Evolutionary conservation across 2,113 vertebrate species (phyloP), one percentile per base, ranked within the genome.

Genomic region (Porphyrio hochstetteri): DNA sequence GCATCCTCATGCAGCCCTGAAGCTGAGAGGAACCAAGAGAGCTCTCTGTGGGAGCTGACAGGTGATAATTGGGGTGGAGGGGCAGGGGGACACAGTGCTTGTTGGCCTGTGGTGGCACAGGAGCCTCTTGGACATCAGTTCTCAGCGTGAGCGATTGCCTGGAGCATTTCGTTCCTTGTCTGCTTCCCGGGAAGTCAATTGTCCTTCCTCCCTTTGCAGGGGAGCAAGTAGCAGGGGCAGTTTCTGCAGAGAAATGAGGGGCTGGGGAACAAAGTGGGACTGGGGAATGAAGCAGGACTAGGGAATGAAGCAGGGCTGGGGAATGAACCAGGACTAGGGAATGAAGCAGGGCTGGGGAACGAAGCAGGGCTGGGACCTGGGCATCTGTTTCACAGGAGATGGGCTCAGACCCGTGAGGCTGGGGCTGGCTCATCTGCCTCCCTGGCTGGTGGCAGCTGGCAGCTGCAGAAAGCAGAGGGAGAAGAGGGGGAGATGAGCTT

Each of bases 371-470:
- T 90, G 93, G 29, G 50, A 28, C 24, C 28, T 50, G 67, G 67
- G 88, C 85, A 86, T 90, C 89, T 95, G 93, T 93, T 90, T 67
- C 3, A 3, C 40, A 70, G 90, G 70, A 91, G 89, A 55, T 44
- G 61, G 87, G 91, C 83, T 93, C 85, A 75, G 71, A 90, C 77
- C 85, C 83, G 42, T 17, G 56, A 74, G 56, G 56, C 78, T 86
- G 68, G 59, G 46, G 64, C 88, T 74, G 60, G 82, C 92, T 97
- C 93, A 93, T 96, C 92, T 96, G 94, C 88, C 76, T 92, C 90
- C 61, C 85, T 78, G 85, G 71, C 71, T 90, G 92, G 52, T 93
- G 86, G 44, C 95, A 97, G 96, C 96, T 96, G 96, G 86, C 94
- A 97, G 94, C 93, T 96, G 96, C 88, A 71, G 60, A 56, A 94